A percentile compares a stretch with the other conserved stretches of the same genome.
These are phyloP conservation scores for Apodemus sylvaticus DNA, from an alignment of 2,113 vertebrate species.

Conservation along the genomic window DNA sequence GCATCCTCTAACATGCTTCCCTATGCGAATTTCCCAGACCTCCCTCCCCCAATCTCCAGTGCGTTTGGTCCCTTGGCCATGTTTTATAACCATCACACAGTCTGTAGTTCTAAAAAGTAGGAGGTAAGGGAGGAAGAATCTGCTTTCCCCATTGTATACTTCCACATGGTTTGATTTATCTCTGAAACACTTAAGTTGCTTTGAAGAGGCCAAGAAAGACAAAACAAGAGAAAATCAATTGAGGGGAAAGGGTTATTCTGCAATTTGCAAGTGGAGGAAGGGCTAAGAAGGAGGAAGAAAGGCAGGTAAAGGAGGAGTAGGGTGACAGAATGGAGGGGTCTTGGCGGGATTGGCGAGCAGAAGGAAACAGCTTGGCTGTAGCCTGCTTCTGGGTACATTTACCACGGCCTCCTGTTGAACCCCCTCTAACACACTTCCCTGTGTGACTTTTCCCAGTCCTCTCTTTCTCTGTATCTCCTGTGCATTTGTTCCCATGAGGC, in stretches of 20 bases:
- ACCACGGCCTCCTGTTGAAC: not conserved
- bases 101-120: not conserved
- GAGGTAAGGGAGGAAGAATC: not conserved
- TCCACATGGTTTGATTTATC: slow-evolving; percentile 16
- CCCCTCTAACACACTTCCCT: not conserved
- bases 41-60: not conserved
- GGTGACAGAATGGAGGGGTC: not conserved
- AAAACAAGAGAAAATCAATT: slow-evolving; percentile 10
- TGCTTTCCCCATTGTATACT: not conserved
- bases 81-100: not conserved
- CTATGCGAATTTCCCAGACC: not conserved
- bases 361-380: not conserved
- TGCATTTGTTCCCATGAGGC: not conserved
- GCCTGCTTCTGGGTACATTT: rapidly evolving
- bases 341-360: not conserved
- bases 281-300: not conserved
- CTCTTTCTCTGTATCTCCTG: not conserved
- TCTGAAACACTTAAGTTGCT: not conserved
- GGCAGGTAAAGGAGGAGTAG: no score
- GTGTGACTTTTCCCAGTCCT: not conserved
- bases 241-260: not conserved
- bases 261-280: not conserved
- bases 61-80: not conserved
- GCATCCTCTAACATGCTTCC: not conserved
- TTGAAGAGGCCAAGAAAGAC: not conserved